These are phyloP conservation scores for Ormyrus nitidulus DNA, from an alignment of 2,888 invertebrate species.

Conservation along the genomic window DNA sequence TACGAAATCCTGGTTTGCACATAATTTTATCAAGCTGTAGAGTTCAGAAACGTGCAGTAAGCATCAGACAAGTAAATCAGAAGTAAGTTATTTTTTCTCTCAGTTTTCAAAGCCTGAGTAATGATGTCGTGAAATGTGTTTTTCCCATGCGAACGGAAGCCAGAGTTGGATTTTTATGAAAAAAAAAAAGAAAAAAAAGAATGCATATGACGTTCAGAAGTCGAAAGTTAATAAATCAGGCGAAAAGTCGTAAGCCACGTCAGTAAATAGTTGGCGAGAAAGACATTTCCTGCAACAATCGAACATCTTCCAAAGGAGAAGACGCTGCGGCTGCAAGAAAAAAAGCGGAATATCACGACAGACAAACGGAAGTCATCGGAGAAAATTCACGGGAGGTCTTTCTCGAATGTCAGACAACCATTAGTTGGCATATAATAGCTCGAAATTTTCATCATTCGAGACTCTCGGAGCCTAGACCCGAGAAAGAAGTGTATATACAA, in stretches of 20 bases:
- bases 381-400: slow-evolving; percentile 51
- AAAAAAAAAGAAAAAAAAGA: not conserved
- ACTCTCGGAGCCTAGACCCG: no score
- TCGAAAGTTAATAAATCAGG: slow-evolving; percentile 43
- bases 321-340: slow-evolving; percentile 22
- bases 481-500: no score
- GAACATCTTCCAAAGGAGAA: slow-evolving; percentile 14
- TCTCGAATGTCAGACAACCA: slow-evolving; percentile 21
- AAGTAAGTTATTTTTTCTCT: no score
- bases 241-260: not conserved
- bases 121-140: not conserved
- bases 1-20: no score
- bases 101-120: no score
- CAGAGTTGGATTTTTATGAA: not conserved
- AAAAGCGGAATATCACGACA: slow-evolving; percentile 24
- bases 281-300: slow-evolving; percentile 54
- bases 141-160: slow-evolving; percentile 32
- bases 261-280: slow-evolving; percentile 14
- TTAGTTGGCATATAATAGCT: slow-evolving; percentile 28
- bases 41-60: no score
- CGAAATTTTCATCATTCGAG: not conserved
- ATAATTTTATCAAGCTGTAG: no score
- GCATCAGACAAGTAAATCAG: no score
- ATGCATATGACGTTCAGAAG: no score
- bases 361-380: slow-evolving; percentile 54